Evolutionary conservation across 2,888 invertebrate genomes (phyloP), one percentile per base, ranked within the genome.

Genomic region (Lasioglossum lativentre): DNA sequence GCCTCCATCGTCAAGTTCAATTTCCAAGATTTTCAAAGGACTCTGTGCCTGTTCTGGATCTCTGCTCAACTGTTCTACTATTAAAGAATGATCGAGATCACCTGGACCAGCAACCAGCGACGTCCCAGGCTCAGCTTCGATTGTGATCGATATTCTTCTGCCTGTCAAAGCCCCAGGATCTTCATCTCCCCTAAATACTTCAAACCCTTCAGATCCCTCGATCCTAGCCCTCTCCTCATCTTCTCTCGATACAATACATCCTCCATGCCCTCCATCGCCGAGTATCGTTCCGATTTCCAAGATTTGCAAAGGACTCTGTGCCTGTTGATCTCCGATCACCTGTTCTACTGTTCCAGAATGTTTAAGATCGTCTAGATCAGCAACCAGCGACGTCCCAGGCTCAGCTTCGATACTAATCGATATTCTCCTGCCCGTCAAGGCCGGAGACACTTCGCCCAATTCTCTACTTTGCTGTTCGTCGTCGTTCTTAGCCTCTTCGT

Each of bases 331-430:
- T n/a, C 52, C 52, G 52, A 52, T 10, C 23, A 10, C 8, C 23
- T 52, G 52, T 3, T 52, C 52, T 4, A n/a, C 10, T n/a, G 52
- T n/a, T 52, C 8, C 52, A 34, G 66, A 8, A 34, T 8, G 52
- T n/a, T n/a, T 14, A 5, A 38, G 30, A 14, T 23, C 8, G 45
- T 0, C 30, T 40, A 4, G 16, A 42, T 40, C 70, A 4, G 40
- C 5, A 14, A 40, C 14, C 14, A 70, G 0, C n/a, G 59, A 23
- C 27, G 70, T 27, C 0, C 16, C 70, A 14, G 82, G 38, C 27
- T 83, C 80, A 0, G 80, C 23, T 19, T 80, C 80, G 2, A 86
- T 81, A 3, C 63, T 78, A 16, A 84, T 84, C 27, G 86, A 86
- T n/a, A 86, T 74, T 16, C 78, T 80, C 47, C 72, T 70, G 0